phyloP scores from a whole-genome alignment of 2,888 invertebrate species.

The Agrilus mali region DNA sequence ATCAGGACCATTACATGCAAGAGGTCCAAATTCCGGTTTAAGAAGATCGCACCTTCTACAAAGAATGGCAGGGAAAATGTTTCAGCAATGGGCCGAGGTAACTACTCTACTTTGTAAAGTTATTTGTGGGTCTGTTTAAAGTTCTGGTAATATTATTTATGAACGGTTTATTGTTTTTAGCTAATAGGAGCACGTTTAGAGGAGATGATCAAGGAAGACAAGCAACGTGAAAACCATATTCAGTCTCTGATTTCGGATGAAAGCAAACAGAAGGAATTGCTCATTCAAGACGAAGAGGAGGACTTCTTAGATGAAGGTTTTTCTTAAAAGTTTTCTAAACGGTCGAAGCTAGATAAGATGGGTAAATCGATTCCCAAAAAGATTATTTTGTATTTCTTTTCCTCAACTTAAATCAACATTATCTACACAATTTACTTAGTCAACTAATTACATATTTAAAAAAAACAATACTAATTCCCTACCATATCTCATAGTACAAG shows the following conservation, averaged over 20 bases:
- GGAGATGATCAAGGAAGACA: conserved; percentile 77
- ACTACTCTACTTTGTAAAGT: conserved; percentile 13
- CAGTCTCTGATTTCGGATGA: conserved; percentile 59
- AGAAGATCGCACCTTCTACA: conserved; percentile 59
- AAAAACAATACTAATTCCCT: no score
- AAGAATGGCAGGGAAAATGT: conserved; percentile 89
- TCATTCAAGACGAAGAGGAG: conserved; percentile 85
- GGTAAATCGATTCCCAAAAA: not conserved
- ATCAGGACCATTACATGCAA: conserved; percentile 46
- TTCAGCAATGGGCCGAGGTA: conserved; percentile 94
- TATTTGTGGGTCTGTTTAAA: not conserved
- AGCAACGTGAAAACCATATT: conserved; percentile 54
- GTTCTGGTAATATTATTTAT: no score
- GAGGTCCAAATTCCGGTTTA: conserved; percentile 33
- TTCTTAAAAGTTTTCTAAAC: not conserved
- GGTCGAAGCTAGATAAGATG: not conserved
- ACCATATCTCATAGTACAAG: no score
- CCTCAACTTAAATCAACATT: no score
- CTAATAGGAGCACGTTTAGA: conserved; percentile 81
- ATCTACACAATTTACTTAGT: no score
- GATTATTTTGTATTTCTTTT: not conserved
- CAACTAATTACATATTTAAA: no score
- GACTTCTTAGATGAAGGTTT: conserved; percentile 93
- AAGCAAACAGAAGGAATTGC: conserved; percentile 62
- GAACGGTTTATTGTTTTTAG: conserved; percentile 22